A percentile compares a stretch with the other conserved stretches of the same genome.
These are phyloP conservation scores for Sciurus niger DNA, from an alignment of 2,113 vertebrate genomes.

Conservation along the genomic window DNA sequence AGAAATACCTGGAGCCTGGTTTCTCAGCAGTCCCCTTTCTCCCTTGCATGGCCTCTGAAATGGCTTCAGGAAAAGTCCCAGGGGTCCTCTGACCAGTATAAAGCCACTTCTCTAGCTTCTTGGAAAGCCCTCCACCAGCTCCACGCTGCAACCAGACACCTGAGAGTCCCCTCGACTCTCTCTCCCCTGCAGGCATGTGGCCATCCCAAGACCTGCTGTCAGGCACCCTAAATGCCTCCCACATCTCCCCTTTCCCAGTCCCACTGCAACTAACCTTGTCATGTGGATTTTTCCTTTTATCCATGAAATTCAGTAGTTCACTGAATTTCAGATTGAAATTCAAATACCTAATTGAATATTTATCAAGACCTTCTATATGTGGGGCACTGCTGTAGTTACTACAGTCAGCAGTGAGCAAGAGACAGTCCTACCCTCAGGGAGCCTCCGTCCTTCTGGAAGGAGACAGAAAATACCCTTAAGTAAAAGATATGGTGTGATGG, in stretches of 20 bases:
- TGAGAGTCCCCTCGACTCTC: neutral
- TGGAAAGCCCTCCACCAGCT: too few species aligned
- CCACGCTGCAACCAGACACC: neutral
- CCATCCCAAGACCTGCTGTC: neutral
- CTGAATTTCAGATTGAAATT: neutral
- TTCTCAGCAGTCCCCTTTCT: neutral
- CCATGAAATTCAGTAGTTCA: conserved; percentile 14
- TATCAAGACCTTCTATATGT: neutral
- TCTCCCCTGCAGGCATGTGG: neutral
- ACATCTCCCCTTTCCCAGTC: neutral
- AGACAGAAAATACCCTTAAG: neutral
- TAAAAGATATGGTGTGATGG: neutral
- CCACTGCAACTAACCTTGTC: too few species aligned
- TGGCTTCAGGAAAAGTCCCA: neutral
- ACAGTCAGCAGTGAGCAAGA: neutral
- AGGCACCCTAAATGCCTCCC: neutral
- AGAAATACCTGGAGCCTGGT: neutral
- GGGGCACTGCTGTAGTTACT: neutral
- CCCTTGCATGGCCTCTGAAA: neutral
- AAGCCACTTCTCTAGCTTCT: neutral
- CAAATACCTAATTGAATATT: neutral
- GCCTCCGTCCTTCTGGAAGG: neutral
- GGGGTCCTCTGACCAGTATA: neutral
- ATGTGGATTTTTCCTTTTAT: neutral
- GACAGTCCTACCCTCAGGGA: neutral